Percentiles rank a stretch among this genome's conserved stretches.
Evolutionary conservation across 1,140 invertebrate species (phyloP).

Genomic region (Drusus annulatus): DNA sequence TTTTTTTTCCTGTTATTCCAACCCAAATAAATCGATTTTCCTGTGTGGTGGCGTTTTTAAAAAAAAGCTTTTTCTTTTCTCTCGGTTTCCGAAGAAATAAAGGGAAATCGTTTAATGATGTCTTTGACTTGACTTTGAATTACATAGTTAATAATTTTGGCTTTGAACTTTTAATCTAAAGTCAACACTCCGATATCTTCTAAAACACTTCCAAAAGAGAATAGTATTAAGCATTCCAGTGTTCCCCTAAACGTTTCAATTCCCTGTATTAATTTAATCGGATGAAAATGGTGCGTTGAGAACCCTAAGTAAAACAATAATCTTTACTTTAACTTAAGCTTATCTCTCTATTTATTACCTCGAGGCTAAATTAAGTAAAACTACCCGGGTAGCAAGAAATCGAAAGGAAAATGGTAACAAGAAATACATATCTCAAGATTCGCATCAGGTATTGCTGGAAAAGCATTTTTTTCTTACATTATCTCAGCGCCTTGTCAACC

Average conservation of each 20-base stretch:
- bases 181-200: not conserved
- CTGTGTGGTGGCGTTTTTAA: too few relatives aligned
- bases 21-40: too few relatives aligned
- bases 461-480: conserved; percentile 3
- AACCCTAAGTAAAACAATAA: conserved; percentile 12
- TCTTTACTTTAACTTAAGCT: conserved; percentile 19
- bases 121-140: not conserved
- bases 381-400: not conserved
- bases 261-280: not conserved
- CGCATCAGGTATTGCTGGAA: conserved; percentile 9
- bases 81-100: too few relatives aligned
- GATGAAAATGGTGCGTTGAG: not conserved
- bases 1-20: too few relatives aligned
- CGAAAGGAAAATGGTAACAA: conserved; percentile 1
- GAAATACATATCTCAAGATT: not conserved
- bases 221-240: not conserved
- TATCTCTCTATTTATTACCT: conserved; percentile 26
- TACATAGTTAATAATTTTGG: not conserved
- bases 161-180: not conserved
- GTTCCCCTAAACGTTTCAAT: conserved; percentile 4
- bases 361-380: not conserved
- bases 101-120: not conserved
- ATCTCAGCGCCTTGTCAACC: not conserved
- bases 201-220: not conserved
- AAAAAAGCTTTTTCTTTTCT: too few relatives aligned